Evolutionary conservation across 2,888 invertebrate genomes (phyloP).

Genomic region (Tenthredo scrophulariae): DNA sequence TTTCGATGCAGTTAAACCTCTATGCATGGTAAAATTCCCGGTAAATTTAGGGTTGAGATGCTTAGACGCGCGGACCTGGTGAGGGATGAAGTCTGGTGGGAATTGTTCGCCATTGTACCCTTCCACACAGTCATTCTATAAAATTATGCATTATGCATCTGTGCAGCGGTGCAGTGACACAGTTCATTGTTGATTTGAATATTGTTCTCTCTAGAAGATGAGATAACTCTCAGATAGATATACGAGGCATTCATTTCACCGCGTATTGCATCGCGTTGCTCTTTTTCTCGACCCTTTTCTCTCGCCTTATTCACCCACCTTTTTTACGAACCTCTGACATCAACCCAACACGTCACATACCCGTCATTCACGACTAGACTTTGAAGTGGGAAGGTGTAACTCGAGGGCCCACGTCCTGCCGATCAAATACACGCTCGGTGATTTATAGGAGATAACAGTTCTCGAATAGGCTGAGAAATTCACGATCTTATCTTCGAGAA

Average conservation of each 20-base stretch:
- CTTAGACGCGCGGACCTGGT: not conserved
- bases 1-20: not conserved
- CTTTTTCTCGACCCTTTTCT: not conserved
- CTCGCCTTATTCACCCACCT: not conserved
- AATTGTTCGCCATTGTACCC: constrained; percentile 6
- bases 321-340: not conserved
- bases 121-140: constrained; percentile 48
- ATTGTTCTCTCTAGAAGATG: constrained; percentile 17
- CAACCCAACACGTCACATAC: not conserved
- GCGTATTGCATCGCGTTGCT: not conserved
- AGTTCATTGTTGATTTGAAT: constrained; percentile 34
- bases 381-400: constrained; percentile 9
- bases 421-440: not conserved
- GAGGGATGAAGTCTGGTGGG: not conserved
- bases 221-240: constrained; percentile 2
- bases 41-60: not conserved
- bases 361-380: not conserved
- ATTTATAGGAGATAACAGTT: not conserved
- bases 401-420: not conserved
- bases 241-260: constrained; percentile 8
- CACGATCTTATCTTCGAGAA: not conserved
- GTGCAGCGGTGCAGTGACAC: not conserved
- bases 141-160: constrained; percentile 34
- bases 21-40: not conserved
- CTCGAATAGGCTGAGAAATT: not conserved